Evolutionary conservation across 2,888 invertebrate species (phyloP), one percentile per base, ranked within the genome.

Genomic region (Toxonevra muliebris): DNA sequence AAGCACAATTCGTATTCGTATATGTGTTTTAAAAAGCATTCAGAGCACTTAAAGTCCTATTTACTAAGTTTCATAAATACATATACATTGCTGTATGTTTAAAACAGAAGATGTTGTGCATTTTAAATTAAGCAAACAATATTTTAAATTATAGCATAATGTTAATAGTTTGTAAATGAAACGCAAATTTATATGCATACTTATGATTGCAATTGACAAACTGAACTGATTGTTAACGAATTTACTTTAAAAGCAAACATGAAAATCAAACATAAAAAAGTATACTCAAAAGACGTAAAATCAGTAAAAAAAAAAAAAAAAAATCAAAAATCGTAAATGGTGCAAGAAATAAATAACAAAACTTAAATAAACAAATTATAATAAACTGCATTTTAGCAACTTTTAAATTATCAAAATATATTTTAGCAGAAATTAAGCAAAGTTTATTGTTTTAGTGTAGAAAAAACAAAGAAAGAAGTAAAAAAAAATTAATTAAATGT

Each of bases 211-310:
- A 66, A 62, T 60, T 62, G 59, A 69, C 63, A 66, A 69, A 75
- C 76, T 81, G 81, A 81, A 82, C 82, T 81, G 81, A 72, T 76
- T 80, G 77, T 78, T 75, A 79, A 81, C 82, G 82, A 82, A 82
- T 82, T 81, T 81, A 82, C 82, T 82, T 81, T 82, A 81, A 72
- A 63, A 59, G 10, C 5, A 13, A 15, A 48, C 4, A 30, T 41
- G 30, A 13, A 19, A 50, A 40, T 43, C 13, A 65, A 52, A 65
- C 2, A 19, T 30, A 54, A 41, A 54, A 50, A 50, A 15, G 17
- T 17, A 59, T 12, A 9, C 12, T 45, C 9, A 58, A 52, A 65
- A 43, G 20, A 20, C 15, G 52, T 17, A 4, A 15, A 53, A 65
- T 43, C 15, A 53, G 9, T 9, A 52, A 53, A 45, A 53, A 45